Evolutionary conservation across 2,797 vertebrate genomes (phyloP), one percentile per base, ranked within the genome.

Genomic region (Gallinago solitaria): DNA sequence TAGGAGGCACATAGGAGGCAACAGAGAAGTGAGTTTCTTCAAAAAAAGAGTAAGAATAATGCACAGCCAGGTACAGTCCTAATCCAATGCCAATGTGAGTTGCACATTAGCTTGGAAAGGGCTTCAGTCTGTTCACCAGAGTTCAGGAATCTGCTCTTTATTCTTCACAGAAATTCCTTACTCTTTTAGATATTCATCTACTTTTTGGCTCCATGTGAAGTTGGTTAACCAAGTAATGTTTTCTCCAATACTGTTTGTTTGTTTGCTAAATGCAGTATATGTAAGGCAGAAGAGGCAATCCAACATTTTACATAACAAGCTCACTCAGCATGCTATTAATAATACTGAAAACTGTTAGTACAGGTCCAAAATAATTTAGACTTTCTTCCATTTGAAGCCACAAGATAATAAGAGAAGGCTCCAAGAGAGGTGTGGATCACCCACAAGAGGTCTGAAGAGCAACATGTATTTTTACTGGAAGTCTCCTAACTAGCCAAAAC

Each of bases 401-500:
- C 95, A 97, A 81, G 78, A 97, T 97, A 96, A 96, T 83, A 96
- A 96, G 86, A 96, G 79, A 84, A 97, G 97, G 96, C 97, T 97
- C 97, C 96, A 94, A 83, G 73, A 83, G 91, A 98, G 97, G 97
- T 97, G 97, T 96, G 97, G 95, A 97, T 98, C 61, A 65, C 96
- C 96, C 97, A 81, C 97, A 96, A 97, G 94, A 98, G 96, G 96
- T 93, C 97, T 98, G 89, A 92, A 96, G 83, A 95, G 97, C 95
- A 97, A 85, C 93, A 51, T 83, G 78, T 97, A 91, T 97, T 98
- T 98, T 98, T 97, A 95, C 89, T 97, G 97, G 97, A 97, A 97
- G 82, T 65, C 92, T 95, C 91, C 86, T 97, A 80, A 96, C 91
- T 79, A 95, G 96, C 97, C 98, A 97, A 97, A 98, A 97, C 94